Conservation (phyloP, 1,140 invertebrate genomes). For the Bursaphelenchus mucronatus region DNA sequence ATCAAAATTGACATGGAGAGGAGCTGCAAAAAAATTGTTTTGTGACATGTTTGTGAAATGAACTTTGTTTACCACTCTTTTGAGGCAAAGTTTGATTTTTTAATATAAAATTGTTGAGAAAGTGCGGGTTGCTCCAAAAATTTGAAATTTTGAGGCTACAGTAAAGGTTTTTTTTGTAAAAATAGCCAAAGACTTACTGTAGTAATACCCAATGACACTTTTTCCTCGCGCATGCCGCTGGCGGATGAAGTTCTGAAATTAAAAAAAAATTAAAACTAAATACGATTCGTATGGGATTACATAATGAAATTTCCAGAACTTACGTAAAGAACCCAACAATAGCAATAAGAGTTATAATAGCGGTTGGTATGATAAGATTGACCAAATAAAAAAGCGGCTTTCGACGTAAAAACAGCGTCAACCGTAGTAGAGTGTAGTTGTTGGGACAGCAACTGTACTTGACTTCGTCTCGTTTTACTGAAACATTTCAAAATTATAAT, state of each 20-base stretch:
- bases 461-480: conserved; percentile 49
- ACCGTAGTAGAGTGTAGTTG: conserved; percentile 56
- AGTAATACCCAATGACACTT: conserved; percentile 40
- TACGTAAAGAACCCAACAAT: conserved; percentile 60
- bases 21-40: conserved; percentile 24
- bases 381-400: conserved; percentile 59
- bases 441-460: conserved; percentile 58
- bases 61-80: conserved; percentile 41
- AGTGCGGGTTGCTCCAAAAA: no score
- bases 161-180: background rate
- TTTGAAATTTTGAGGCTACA: no score
- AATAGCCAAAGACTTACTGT: conserved; percentile 25
- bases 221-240: conserved; percentile 58
- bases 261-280: conserved; percentile 12
- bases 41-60: background rate
- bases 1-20: conserved; percentile 60
- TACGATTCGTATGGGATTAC: background rate
- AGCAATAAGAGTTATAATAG: conserved; percentile 58
- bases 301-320: conserved; percentile 3
- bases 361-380: conserved; percentile 59
- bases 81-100: background rate
- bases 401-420: conserved; percentile 53
- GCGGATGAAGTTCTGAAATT: conserved; percentile 55
- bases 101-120: background rate
- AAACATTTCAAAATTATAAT: background rate